phyloP scores from a whole-genome alignment of 2,888 invertebrate species.

The Oscheius myriophilus region DNA sequence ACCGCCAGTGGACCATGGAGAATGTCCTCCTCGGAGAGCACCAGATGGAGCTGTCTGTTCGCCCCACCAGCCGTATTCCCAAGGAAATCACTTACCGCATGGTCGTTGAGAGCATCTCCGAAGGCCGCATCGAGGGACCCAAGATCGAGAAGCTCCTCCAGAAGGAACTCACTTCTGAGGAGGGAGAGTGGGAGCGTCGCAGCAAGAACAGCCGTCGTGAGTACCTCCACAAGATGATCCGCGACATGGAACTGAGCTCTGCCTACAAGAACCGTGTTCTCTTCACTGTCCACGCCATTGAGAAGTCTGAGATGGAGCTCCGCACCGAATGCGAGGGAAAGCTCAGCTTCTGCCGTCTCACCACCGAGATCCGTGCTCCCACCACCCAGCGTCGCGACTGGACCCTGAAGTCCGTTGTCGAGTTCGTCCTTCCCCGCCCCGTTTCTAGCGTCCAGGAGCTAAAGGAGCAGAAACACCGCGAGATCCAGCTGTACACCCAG shows the following conservation, averaged over 20 bases:
- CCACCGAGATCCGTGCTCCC: constrained; percentile 36
- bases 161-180: constrained; percentile 36
- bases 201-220: constrained; percentile 34
- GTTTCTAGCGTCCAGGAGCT: constrained; percentile 44
- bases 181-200: constrained; percentile 17
- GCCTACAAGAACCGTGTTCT: constrained; percentile 11
- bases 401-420: constrained; percentile 48
- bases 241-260: constrained; percentile 31
- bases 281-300: neutral
- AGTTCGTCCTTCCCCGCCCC: constrained; percentile 49
- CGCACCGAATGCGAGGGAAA: constrained; percentile 36
- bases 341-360: constrained; percentile 36
- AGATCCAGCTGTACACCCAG: constrained; percentile 39
- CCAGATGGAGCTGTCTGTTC: constrained; percentile 46
- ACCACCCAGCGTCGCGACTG: constrained; percentile 50
- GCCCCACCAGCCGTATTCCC: constrained; percentile 34
- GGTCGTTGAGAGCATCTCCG: constrained; percentile 2
- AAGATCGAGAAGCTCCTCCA: constrained; percentile 31
- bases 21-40: constrained; percentile 53
- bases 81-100: constrained; percentile 33
- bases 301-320: constrained; percentile 22
- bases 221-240: constrained; percentile 39
- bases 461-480: constrained; percentile 51
- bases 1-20: constrained; percentile 36
- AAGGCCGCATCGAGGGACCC: constrained; percentile 34